Evolutionary conservation across 2,113 vertebrate genomes (phyloP).

Genomic region (Saccopteryx bilineata): DNA sequence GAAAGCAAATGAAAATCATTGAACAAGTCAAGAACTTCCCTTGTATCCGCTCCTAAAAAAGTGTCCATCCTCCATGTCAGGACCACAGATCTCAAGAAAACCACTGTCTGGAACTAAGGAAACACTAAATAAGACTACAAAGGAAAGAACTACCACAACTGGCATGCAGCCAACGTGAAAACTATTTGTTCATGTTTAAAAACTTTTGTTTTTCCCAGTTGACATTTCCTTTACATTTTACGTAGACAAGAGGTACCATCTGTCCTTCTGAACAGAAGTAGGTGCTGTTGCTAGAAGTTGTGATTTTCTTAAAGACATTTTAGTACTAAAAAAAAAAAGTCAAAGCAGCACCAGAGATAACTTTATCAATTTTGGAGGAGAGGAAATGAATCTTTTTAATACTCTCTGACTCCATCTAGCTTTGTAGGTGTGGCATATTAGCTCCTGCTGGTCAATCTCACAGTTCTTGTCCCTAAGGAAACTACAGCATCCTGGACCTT

Average conservation of each 20-base stretch:
- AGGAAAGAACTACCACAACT: not conserved
- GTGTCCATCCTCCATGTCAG: not conserved
- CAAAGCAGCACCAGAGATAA: not conserved
- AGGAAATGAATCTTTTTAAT: not conserved
- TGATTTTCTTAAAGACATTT: not conserved
- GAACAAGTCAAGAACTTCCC: not conserved
- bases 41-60: rapidly evolving
- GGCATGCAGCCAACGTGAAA: not conserved
- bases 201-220: not conserved
- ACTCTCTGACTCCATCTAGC: not conserved
- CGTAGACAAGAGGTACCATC: too few species aligned
- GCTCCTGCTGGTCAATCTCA: not conserved
- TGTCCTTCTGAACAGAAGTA: not conserved
- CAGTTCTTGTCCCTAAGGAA: not conserved
- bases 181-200: not conserved
- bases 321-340: not conserved
- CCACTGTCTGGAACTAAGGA: not conserved
- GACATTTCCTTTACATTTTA: not conserved
- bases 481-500: rapidly evolving
- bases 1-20: not conserved
- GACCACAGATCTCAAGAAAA: rapidly evolving
- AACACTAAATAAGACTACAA: not conserved
- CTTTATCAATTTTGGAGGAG: not conserved
- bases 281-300: not conserved
- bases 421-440: not conserved